Percentiles rank a stretch among this genome's conserved stretches.
Conservation (phyloP, 2,888 invertebrate species). For the Scaptomyza caliginosa region DNA sequence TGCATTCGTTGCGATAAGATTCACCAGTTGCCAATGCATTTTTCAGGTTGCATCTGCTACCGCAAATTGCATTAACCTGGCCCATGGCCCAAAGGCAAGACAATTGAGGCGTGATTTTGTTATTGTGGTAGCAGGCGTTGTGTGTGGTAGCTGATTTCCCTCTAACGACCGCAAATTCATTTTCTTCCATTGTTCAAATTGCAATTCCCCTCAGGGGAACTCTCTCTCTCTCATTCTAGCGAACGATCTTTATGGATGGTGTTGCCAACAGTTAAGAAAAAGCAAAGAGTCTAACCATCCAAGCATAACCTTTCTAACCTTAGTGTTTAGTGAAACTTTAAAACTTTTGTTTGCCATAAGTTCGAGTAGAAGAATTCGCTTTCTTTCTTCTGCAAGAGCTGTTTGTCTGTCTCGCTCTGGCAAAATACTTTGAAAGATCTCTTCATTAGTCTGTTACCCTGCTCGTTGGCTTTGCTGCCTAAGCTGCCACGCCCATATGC, state of each 20-base stretch:
- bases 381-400: too few relatives aligned
- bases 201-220: conserved; percentile 43
- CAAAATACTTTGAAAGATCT: not conserved
- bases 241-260: conserved; percentile 13
- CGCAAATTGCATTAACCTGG: conserved; percentile 68
- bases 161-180: conserved; percentile 61
- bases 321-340: not conserved
- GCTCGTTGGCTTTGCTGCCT: conserved; percentile 6
- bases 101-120: conserved; percentile 73
- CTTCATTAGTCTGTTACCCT: not conserved
- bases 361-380: too few relatives aligned
- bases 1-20: conserved; percentile 53
- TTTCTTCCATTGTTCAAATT: conserved; percentile 38
- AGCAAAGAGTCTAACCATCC: not conserved
- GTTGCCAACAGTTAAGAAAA: not conserved
- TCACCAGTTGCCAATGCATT: conserved; percentile 18
- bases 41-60: conserved; percentile 49
- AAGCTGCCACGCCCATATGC: conserved; percentile 32
- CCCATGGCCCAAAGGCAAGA: conserved; percentile 32
- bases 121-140: conserved; percentile 48
- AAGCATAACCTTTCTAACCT: not conserved
- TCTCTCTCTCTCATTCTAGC: conserved; percentile 28
- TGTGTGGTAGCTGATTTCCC: conserved; percentile 63
- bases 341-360: not conserved
- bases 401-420: not conserved